Base-by-base conservation (phyloP, 2,113 vertebrate genomes). In the Penelope pileata region DNA sequence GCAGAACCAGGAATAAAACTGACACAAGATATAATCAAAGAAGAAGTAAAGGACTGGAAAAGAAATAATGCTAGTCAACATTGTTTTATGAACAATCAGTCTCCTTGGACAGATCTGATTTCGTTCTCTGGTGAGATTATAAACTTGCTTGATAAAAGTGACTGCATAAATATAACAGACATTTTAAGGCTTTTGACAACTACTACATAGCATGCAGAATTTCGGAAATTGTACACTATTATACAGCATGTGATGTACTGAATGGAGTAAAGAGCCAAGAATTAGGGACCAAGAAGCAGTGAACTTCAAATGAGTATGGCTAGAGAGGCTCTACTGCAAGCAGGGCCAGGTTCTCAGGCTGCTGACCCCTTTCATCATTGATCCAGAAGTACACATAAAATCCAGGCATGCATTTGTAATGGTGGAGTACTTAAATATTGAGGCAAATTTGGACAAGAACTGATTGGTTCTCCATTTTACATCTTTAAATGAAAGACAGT, bases 21-120 rank as follows among this genome's bases (percentile, higher is more conserved):
- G 87, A 96, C 85, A 72, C 42, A 91, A 94, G 85, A 88, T 91
- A 88, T 86, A 96, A 91, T 93, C 88, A 93, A 90, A 96, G 73
- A 91, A 92, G 89, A 88, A 92, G 34, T 78, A 88, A 84, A 93
- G 54, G 82, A 29, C 76, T 93, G 94, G 93, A 90, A 94, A 96
- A 94, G 79, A 96, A 95, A 95, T 96, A 88, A 94, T 63, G 63
- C 43, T 74, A 64, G 64, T 78, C 88, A 96, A 86, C 68, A 48
- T 62, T 93, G 60, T 50, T 96, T 88, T 94, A 93, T 78, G 90
- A 80, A 78, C 59, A 83, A 63, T 83, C 85, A 86, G 79, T 90
- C 93, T 96, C 88, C 47, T 95, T 18, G 48, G 91, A 70, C 79
- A 78, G 76, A 95, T 88, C 79, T 90, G 76, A 93, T 96, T 96